phyloP scores from a whole-genome alignment of 2,888 invertebrate genomes.

The Ectropis crepuscularia region DNA sequence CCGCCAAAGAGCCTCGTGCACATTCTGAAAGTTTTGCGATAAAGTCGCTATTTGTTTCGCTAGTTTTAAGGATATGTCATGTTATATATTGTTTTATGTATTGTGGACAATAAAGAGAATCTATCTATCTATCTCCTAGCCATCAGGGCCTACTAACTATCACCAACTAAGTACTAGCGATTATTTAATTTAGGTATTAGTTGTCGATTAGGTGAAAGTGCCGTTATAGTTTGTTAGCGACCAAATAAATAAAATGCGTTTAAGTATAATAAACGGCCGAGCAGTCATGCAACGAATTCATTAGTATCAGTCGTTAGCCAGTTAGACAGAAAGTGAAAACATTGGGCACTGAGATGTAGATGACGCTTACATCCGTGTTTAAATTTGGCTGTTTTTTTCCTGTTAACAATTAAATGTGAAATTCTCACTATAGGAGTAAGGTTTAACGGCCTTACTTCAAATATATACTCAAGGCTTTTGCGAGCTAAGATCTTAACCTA shows the following conservation, averaged over 20 bases:
- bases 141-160: no score
- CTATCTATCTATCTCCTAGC: no score
- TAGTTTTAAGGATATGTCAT: no score
- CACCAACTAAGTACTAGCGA: background rate
- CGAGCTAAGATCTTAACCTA: no score
- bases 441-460: no score
- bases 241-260: slow-evolving; percentile 24
- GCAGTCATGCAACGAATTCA: slow-evolving; percentile 33
- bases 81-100: no score
- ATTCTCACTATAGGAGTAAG: background rate
- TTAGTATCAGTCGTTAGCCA: slow-evolving; percentile 30
- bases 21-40: no score
- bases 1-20: no score
- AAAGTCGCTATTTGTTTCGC: no score
- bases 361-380: slow-evolving; percentile 29
- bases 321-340: slow-evolving; percentile 38
- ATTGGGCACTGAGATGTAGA: slow-evolving; percentile 1
- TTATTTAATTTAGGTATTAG: background rate
- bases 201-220: slow-evolving; percentile 24
- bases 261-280: slow-evolving; percentile 17
- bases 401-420: background rate
- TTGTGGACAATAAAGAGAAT: no score
- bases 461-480: no score
- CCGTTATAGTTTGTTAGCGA: slow-evolving; percentile 2
- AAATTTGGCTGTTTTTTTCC: slow-evolving; percentile 5